phyloP scores from a whole-genome alignment of 2,888 invertebrate genomes.

The Monopis laevigella region DNA sequence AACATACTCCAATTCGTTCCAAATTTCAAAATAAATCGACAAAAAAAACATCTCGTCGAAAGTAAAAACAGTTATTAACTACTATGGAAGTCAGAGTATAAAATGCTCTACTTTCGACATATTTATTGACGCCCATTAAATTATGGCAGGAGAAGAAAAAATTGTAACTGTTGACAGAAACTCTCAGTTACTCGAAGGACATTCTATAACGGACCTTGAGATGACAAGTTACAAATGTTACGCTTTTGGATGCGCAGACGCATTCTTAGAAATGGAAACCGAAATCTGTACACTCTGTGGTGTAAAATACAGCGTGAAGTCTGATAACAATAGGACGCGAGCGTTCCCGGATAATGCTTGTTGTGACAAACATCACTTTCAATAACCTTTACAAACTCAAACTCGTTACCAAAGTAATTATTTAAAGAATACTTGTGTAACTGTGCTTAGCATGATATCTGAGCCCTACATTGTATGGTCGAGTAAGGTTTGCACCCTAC shows the following conservation, averaged over 20 bases:
- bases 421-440: conserved; percentile 40
- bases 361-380: conserved; percentile 43
- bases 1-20: conserved; percentile 14
- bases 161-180: conserved; percentile 45
- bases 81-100: conserved; percentile 56
- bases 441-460: conserved; percentile 53
- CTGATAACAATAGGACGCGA: conserved; percentile 41
- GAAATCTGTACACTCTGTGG: conserved; percentile 64
- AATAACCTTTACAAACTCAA: conserved; percentile 40
- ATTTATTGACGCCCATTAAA: conserved; percentile 58
- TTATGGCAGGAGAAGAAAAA: conserved; percentile 31
- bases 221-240: conserved; percentile 39
- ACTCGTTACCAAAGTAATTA: conserved; percentile 58
- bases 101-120: conserved; percentile 56
- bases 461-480: conserved; percentile 1
- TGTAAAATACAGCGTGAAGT: conserved; percentile 38
- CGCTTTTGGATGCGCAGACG: neutral
- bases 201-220: conserved; percentile 43
- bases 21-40: conserved; percentile 21
- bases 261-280: conserved; percentile 58
- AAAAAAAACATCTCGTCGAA: conserved; percentile 41
- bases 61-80: conserved; percentile 61
- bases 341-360: conserved; percentile 44
- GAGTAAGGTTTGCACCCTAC: neutral
- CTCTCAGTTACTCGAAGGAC: conserved; percentile 14